Conservation (phyloP, 2,797 vertebrate species). For the Prunella strophiata region DNA sequence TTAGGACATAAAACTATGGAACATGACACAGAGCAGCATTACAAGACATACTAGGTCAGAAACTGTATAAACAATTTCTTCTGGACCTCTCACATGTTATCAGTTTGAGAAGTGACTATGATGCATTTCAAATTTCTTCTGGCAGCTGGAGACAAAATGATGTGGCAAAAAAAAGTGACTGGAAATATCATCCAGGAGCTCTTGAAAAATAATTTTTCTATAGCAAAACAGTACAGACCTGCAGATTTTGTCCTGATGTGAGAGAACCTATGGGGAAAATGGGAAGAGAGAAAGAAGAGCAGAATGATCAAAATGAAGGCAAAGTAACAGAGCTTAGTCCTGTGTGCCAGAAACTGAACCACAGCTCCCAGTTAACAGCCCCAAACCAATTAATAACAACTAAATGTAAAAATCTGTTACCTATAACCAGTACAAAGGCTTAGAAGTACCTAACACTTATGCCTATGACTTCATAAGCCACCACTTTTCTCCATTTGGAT, state of each 20-base stretch:
- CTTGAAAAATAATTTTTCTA: background rate
- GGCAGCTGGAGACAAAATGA: constrained; percentile 62
- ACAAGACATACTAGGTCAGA: constrained; percentile 57
- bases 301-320: background rate
- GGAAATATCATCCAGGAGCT: constrained; percentile 35
- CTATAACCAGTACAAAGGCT: background rate
- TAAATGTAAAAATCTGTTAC: background rate
- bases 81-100: constrained; percentile 58
- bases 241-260: background rate
- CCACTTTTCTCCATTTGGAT: background rate
- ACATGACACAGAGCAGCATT: constrained; percentile 58
- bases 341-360: background rate
- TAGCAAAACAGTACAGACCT: background rate
- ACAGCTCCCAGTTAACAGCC: background rate
- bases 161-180: constrained; percentile 36
- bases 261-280: background rate
- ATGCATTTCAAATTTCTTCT: constrained; percentile 60
- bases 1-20: constrained; percentile 60
- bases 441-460: background rate
- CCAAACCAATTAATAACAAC: background rate
- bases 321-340: background rate
- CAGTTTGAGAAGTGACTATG: constrained; percentile 56
- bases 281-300: background rate
- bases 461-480: background rate
- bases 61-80: constrained; percentile 67